Evolutionary conservation across 53 echinoderm and acorn worm species (phyloP).

Genomic region (Glandiceps talaboti): DNA sequence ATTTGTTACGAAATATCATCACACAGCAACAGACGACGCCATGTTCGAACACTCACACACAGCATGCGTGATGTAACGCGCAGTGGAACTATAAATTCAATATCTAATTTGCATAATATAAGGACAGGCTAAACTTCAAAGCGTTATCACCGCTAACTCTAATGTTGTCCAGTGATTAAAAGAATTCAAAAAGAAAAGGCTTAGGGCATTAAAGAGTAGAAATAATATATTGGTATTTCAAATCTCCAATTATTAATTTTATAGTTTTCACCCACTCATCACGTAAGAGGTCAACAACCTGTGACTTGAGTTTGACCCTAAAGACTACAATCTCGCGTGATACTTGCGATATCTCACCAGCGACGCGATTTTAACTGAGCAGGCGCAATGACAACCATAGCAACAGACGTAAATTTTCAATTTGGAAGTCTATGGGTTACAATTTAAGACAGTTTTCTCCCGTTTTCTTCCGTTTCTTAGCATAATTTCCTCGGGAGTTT

Average conservation of each 20-base stretch:
- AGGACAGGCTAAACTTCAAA: no score
- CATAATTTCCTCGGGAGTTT: neutral
- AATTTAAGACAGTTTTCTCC: neutral
- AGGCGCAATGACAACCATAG: neutral
- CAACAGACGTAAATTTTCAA: neutral
- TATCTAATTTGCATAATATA: slow-evolving; percentile 5
- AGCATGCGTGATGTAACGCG: slow-evolving; percentile 2
- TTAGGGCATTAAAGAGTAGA: no score
- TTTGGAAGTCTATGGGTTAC: neutral
- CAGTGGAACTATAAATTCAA: neutral
- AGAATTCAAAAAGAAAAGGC: no score
- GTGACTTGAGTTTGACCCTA: no score
- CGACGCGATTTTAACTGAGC: neutral
- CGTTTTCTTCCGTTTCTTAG: neutral
- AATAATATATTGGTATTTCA: no score
- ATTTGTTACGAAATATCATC: neutral
- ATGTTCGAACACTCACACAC: neutral
- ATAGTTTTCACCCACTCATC: no score
- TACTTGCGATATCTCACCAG: neutral
- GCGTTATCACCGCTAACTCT: no score
- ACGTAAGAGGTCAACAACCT: no score
- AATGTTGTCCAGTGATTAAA: no score
- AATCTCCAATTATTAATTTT: no score
- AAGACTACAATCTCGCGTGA: neutral
- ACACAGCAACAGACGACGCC: neutral